Percentiles rank a stretch among this genome's conserved stretches.
Evolutionary conservation across 2,888 invertebrate genomes (phyloP).

Genomic region (Cryptosula pallasiana): DNA sequence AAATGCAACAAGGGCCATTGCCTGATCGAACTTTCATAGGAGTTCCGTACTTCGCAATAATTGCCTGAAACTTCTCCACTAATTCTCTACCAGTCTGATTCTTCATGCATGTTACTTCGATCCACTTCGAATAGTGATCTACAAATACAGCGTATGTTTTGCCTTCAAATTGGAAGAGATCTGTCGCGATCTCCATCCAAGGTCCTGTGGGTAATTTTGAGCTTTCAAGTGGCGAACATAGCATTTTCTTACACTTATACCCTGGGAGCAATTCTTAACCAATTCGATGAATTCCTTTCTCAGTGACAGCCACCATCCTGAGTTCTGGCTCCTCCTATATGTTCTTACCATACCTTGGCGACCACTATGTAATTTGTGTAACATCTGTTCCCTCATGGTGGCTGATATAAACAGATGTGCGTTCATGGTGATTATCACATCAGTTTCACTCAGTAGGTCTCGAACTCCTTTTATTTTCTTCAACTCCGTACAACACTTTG

Average conservation of each 20-base stretch:
- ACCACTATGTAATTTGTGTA: background rate
- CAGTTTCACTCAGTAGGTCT: too few relatives aligned
- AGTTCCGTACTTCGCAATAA: background rate
- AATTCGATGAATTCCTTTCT: background rate
- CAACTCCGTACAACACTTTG: too few relatives aligned
- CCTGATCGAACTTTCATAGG: background rate
- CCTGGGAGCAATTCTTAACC: too few relatives aligned
- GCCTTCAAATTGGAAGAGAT: background rate
- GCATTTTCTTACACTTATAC: too few relatives aligned
- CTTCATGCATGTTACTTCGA: background rate
- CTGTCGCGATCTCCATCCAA: background rate
- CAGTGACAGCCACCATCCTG: background rate
- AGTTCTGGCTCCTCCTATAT: background rate
- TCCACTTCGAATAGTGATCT: background rate
- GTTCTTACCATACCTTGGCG: background rate
- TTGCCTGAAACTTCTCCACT: background rate
- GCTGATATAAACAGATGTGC: too few relatives aligned
- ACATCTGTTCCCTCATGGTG: background rate
- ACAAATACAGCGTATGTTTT: background rate
- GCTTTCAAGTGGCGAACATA: too few relatives aligned
- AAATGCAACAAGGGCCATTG: background rate
- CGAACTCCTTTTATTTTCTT: too few relatives aligned
- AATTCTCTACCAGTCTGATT: background rate
- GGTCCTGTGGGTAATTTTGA: background rate
- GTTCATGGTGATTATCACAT: too few relatives aligned